These are phyloP conservation scores for Solenopsis invicta DNA, from an alignment of 1,140 invertebrate genomes.

Conservation along the genomic window DNA sequence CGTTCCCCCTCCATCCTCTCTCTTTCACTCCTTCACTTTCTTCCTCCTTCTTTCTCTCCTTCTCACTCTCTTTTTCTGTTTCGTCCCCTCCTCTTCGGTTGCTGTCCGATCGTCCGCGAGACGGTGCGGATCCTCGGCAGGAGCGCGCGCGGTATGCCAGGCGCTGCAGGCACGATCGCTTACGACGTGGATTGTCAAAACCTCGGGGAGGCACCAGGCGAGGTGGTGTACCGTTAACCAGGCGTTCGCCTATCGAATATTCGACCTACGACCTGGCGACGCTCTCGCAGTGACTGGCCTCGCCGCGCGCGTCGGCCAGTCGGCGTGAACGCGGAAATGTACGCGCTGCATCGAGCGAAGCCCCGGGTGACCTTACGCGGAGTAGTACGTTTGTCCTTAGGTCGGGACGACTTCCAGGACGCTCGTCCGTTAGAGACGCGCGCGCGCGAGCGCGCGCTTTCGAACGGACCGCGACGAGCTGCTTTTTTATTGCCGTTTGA, in stretches of 20 bases:
- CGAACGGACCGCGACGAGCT: slow-evolving; percentile 50
- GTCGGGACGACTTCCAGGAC: slow-evolving; percentile 45
- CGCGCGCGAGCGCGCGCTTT: slow-evolving; percentile 47
- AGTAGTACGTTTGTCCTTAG: slow-evolving; percentile 73
- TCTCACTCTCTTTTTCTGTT: slow-evolving; percentile 17
- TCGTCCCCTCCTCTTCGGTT: not conserved
- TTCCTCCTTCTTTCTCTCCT: not conserved
- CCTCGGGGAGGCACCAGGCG: slow-evolving; percentile 66
- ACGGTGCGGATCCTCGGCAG: slow-evolving; percentile 41
- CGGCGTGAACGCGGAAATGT: slow-evolving; percentile 76
- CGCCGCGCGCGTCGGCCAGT: slow-evolving; percentile 19
- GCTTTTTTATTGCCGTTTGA: slow-evolving; percentile 51
- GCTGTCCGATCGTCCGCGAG: slow-evolving; percentile 1
- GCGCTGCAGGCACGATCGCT: slow-evolving; percentile 66
- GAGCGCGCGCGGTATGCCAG: slow-evolving; percentile 65
- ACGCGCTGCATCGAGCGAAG: slow-evolving; percentile 45
- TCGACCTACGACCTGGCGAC: slow-evolving; percentile 74
- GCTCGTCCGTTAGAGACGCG: slow-evolving; percentile 40
- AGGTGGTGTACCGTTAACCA: slow-evolving; percentile 73
- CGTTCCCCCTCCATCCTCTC: not conserved
- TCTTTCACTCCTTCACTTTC: not conserved
- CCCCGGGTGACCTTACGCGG: slow-evolving; percentile 65
- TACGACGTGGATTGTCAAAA: slow-evolving; percentile 74
- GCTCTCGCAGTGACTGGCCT: slow-evolving; percentile 50
- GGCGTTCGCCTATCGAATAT: slow-evolving; percentile 76